A percentile compares a stretch with the other conserved stretches of the same genome.
These are phyloP conservation scores for Drosophila cardini DNA, from an alignment of 1,140 invertebrate species.

Conservation along the genomic window DNA sequence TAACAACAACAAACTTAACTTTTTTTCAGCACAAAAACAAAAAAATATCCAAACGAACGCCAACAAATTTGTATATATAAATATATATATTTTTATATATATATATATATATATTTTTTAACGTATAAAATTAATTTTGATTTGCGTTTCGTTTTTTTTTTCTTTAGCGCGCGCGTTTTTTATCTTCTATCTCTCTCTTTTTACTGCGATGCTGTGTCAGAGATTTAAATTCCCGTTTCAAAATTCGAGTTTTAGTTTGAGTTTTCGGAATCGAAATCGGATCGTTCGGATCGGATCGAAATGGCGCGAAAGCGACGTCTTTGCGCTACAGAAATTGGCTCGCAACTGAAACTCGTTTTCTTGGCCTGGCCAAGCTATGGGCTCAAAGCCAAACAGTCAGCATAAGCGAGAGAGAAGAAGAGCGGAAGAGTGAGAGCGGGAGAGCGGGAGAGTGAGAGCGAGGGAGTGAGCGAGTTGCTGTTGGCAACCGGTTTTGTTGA, in stretches of 20 bases:
- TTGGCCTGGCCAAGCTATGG: constrained; percentile 43
- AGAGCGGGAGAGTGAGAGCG: constrained; percentile 2
- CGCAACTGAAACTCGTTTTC: constrained; percentile 81
- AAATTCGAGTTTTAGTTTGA: constrained; percentile 8
- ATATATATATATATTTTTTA: background rate
- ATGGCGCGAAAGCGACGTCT: constrained; percentile 61
- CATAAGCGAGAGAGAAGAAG: constrained; percentile 9
- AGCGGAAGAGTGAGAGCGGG: background rate
- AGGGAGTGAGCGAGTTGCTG: background rate
- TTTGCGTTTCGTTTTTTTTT: constrained; percentile 5
- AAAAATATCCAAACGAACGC: background rate
- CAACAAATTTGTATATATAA: background rate
- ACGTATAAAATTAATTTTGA: constrained; percentile 6
- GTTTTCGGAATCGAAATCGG: background rate
- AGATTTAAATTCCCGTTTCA: constrained; percentile 36
- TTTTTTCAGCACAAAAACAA: constrained; percentile 10
- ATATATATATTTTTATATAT: too few species aligned
- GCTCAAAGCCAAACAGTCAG: background rate
- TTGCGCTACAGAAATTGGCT: constrained; percentile 61
- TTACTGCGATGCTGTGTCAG: background rate
- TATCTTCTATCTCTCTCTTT: too few species aligned
- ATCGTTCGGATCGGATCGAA: background rate
- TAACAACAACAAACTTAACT: constrained; percentile 10
- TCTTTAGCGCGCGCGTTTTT: constrained; percentile 25
- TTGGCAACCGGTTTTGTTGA: constrained; percentile 52